Conservation (phyloP, 2,888 invertebrate genomes). For the Suillia variegata region DNA sequence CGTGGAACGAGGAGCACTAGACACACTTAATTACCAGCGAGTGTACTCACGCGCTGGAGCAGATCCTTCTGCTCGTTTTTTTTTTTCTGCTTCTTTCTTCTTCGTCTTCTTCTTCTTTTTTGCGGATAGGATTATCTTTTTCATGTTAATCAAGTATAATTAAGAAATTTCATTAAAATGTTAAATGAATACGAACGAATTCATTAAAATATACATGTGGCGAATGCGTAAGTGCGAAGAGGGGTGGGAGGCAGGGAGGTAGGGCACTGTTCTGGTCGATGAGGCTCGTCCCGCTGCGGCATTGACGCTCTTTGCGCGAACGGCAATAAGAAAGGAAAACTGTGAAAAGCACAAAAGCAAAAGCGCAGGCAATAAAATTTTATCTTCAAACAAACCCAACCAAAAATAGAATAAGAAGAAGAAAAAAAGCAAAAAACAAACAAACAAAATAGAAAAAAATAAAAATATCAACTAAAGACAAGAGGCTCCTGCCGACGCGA, state of each 20-base stretch:
- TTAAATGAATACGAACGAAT: conserved; percentile 39
- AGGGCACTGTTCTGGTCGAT: too few species aligned
- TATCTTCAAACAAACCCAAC: background rate
- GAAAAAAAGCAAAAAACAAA: background rate
- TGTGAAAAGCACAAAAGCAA: background rate
- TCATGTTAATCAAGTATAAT: conserved; percentile 44
- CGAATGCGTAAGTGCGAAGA: conserved; percentile 7
- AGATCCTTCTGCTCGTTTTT: too few species aligned
- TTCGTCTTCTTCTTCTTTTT: too few species aligned
- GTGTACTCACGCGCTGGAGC: conserved; percentile 10
- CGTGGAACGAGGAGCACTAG: conserved; percentile 25
- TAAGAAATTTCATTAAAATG: conserved; percentile 45
- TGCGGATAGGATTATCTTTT: conserved; percentile 40
- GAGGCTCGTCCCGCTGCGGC: too few species aligned
- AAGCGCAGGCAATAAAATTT: background rate
- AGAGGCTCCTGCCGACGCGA: too few species aligned
- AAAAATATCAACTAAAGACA: background rate
- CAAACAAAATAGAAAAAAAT: background rate
- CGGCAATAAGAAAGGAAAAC: too few species aligned
- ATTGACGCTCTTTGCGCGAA: too few species aligned
- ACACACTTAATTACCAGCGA: conserved; percentile 41
- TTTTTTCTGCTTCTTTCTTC: too few species aligned
- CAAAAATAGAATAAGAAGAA: background rate
- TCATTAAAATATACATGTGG: conserved; percentile 23
- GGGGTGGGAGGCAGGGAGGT: background rate